These are phyloP conservation scores for Knipowitschia caucasica DNA, from an alignment of 2,797 vertebrate species.

Conservation along the genomic window DNA sequence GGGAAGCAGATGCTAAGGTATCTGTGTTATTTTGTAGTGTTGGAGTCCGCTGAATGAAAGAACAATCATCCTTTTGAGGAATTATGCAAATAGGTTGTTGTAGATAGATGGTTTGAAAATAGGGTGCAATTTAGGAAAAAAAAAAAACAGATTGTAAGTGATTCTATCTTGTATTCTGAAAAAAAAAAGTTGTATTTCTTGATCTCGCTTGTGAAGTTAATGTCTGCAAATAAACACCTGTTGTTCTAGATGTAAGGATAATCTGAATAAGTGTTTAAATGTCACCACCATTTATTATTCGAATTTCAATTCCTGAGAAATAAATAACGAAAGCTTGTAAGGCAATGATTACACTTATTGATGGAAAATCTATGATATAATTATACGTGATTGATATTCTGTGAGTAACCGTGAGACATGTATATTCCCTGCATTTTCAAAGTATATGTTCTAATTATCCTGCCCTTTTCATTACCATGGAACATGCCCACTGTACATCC, in stretches of 20 bases:
- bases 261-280: not conserved
- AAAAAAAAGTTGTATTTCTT: not conserved
- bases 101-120: not conserved
- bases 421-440: too few species aligned
- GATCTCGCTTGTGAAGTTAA: not conserved
- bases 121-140: not conserved
- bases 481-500: too few species aligned
- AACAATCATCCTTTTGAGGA: slow-evolving; percentile 25
- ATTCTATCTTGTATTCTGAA: slow-evolving; percentile 3
- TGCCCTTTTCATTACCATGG: too few species aligned
- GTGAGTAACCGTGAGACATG: too few species aligned
- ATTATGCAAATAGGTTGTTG: slow-evolving; percentile 16
- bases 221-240: not conserved
- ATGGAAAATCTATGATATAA: too few species aligned
- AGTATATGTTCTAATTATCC: too few species aligned
- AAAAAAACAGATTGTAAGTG: slow-evolving; percentile 1
- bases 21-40: slow-evolving; percentile 25
- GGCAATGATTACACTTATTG: too few species aligned
- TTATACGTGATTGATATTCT: too few species aligned
- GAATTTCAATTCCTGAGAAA: too few species aligned
- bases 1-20: slow-evolving; percentile 27
- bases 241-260: not conserved
- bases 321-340: too few species aligned
- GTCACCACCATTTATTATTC: too few species aligned
- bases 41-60: slow-evolving; percentile 8